These are phyloP conservation scores for Tinea trinotella DNA, from an alignment of 2,888 invertebrate genomes.

Conservation along the genomic window DNA sequence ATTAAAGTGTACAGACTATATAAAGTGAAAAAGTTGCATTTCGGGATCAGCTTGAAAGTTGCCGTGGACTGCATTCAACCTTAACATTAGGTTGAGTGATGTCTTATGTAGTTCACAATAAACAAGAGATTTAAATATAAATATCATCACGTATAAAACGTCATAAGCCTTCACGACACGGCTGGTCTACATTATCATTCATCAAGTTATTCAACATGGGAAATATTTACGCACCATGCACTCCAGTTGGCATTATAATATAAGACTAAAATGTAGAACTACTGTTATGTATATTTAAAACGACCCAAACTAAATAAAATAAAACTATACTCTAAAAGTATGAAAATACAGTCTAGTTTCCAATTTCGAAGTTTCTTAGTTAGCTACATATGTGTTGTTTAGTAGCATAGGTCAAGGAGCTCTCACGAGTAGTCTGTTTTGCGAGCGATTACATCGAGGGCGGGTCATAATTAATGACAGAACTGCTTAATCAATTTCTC, in stretches of 20 bases:
- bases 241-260: background rate
- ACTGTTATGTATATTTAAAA: background rate
- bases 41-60: too few species aligned
- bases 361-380: background rate
- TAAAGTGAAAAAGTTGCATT: too few species aligned
- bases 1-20: too few species aligned
- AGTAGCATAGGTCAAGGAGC: constrained; percentile 15
- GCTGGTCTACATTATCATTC: background rate
- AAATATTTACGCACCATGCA: background rate
- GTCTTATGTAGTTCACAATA: too few species aligned
- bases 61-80: too few species aligned
- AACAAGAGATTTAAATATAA: background rate
- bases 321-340: background rate
- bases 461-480: constrained; percentile 2
- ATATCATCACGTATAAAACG: background rate
- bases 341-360: background rate
- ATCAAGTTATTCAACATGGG: background rate
- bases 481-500: constrained; percentile 11
- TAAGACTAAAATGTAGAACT: background rate
- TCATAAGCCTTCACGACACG: too few species aligned
- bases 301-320: background rate
- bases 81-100: too few species aligned
- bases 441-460: background rate
- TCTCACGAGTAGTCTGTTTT: constrained; percentile 6
- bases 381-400: background rate